phyloP scores from a whole-genome alignment of 2,113 vertebrate species.

The Columba janthina region DNA sequence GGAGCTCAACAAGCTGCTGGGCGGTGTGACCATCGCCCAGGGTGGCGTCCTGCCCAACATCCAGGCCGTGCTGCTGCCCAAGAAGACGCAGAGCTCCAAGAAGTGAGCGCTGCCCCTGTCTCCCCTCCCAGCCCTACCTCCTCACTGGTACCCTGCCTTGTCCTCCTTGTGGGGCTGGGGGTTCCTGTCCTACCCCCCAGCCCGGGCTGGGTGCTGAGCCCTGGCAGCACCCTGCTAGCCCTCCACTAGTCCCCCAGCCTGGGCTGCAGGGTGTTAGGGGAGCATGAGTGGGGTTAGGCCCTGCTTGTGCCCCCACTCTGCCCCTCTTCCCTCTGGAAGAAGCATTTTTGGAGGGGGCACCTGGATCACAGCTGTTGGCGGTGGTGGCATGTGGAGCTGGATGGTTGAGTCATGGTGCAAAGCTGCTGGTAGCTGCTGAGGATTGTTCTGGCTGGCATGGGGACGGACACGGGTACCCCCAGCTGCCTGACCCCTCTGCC shows the following conservation, averaged over 20 bases:
- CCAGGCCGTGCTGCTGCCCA: slow-evolving; percentile 90
- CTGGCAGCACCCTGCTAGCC: neutral
- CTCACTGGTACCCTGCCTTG: neutral
- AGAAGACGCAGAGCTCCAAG: slow-evolving; percentile 84
- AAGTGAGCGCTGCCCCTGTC: slow-evolving; percentile 51
- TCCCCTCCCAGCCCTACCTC: neutral
- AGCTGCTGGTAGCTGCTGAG: neutral
- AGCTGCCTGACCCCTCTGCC: neutral
- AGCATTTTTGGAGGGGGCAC: neutral
- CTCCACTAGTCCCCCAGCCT: neutral
- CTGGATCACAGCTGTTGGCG: neutral
- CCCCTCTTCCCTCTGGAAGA: neutral
- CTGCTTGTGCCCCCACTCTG: neutral
- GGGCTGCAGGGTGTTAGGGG: neutral
- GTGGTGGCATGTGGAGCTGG: neutral
- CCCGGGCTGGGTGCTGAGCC: neutral
- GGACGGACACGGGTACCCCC: neutral
- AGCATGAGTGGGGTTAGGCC: neutral
- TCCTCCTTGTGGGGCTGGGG: neutral
- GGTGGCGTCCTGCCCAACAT: slow-evolving; percentile 90
- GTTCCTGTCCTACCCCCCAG: neutral
- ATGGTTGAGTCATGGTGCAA: neutral
- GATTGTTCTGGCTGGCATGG: neutral
- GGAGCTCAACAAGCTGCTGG: slow-evolving; percentile 89
- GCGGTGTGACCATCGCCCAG: slow-evolving; percentile 90